Percentiles rank a stretch among this genome's conserved stretches.
phyloP scores from a whole-genome alignment of 64 coral and sea anemone genomes.

The Orbicella faveolata region DNA sequence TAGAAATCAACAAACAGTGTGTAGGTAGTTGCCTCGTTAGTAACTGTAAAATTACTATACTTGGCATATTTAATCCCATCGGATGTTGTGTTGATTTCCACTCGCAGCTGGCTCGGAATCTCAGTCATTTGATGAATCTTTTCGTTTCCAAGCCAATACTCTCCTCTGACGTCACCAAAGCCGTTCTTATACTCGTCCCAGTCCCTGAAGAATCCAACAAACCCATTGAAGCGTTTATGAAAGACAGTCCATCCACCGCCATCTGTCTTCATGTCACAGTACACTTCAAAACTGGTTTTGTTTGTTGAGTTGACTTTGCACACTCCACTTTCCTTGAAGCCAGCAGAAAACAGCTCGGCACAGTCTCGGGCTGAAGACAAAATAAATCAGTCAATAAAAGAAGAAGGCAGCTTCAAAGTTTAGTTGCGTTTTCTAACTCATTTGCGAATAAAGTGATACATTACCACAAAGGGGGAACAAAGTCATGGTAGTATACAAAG shows the following conservation, averaged over 20 bases:
- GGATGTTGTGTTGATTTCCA: not conserved
- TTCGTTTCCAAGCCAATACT: constrained; percentile 29
- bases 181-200: constrained; percentile 18
- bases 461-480: too few relatives aligned
- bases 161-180: constrained; percentile 12
- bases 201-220: not conserved
- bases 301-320: constrained; percentile 4
- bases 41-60: constrained; percentile 42
- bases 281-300: constrained; percentile 11
- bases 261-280: constrained; percentile 1
- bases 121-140: constrained; percentile 28
- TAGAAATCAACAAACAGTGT: constrained; percentile 29
- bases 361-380: not conserved
- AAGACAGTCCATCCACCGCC: not conserved
- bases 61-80: constrained; percentile 21
- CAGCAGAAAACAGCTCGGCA: not conserved
- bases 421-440: too few relatives aligned
- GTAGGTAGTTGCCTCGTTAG: constrained; percentile 26
- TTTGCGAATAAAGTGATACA: too few relatives aligned
- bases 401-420: not conserved
- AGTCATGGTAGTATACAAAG: too few relatives aligned
- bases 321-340: constrained; percentile 10
- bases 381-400: not conserved
- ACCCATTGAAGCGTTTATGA: constrained; percentile 10
- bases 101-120: constrained; percentile 12